A percentile compares a stretch with the other conserved stretches of the same genome.
phyloP scores from a whole-genome alignment of 1,140 invertebrate species.

The Magallana gigas region DNA sequence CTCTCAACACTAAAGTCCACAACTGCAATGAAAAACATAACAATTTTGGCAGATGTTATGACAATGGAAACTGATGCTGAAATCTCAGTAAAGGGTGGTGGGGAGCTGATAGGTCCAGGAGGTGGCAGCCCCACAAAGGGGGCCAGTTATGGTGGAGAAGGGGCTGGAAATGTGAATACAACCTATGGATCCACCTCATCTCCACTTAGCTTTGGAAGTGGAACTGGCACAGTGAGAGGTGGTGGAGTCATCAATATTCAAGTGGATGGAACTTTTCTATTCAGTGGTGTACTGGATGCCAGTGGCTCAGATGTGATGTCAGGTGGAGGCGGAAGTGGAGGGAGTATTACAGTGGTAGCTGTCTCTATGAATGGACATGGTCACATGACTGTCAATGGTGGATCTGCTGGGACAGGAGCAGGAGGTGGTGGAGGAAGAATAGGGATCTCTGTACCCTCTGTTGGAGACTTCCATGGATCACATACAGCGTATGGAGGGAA shows the following conservation, averaged over 20 bases:
- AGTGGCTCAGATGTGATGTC: constrained; percentile 53
- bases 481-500: constrained; percentile 59
- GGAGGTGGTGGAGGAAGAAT: constrained; percentile 69
- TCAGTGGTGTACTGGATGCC: constrained; percentile 64
- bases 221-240: constrained; percentile 56
- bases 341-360: constrained; percentile 63
- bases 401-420: constrained; percentile 46
- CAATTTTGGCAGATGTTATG: constrained; percentile 55
- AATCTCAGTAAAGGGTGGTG: constrained; percentile 59
- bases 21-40: constrained; percentile 52
- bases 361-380: constrained; percentile 66
- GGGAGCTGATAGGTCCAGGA: constrained; percentile 49
- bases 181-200: constrained; percentile 62
- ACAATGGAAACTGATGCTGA: constrained; percentile 64
- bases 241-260: constrained; percentile 65
- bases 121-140: constrained; percentile 53
- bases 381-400: constrained; percentile 62
- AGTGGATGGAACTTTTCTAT: constrained; percentile 40
- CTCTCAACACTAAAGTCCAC: constrained; percentile 53
- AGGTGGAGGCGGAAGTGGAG: constrained; percentile 66
- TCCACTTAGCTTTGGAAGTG: constrained; percentile 64
- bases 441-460: constrained; percentile 55
- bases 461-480: constrained; percentile 62
- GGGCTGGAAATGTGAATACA: constrained; percentile 49
- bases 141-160: constrained; percentile 68